These are phyloP conservation scores for Coccyzus lansbergi DNA, from an alignment of 2,797 vertebrate species.

Conservation along the genomic window DNA sequence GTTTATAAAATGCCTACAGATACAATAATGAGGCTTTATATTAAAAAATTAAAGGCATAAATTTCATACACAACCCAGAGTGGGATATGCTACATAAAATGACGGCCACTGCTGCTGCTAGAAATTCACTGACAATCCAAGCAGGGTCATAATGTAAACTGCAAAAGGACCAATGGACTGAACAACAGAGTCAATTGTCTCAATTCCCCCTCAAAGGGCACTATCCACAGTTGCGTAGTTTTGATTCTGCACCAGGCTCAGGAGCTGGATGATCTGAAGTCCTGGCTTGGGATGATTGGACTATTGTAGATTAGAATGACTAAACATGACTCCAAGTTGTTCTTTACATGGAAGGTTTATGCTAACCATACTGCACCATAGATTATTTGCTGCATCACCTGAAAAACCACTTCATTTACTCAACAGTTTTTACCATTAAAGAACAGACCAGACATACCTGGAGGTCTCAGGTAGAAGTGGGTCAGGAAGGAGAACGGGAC, in stretches of 20 bases:
- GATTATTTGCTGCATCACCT: not conserved
- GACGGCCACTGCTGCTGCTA: not conserved
- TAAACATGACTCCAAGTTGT: not conserved
- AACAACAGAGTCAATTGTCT: constrained; percentile 21
- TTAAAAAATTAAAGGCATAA: constrained; percentile 53
- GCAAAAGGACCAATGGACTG: not conserved
- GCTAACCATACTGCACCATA: not conserved
- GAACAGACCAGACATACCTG: not conserved
- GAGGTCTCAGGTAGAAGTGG: not conserved
- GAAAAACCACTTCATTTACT: not conserved
- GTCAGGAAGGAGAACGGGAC: not conserved
- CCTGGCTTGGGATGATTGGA: not conserved
- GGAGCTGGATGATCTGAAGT: not conserved
- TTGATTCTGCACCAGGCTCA: not conserved
- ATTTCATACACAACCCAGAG: constrained; percentile 34
- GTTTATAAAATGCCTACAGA: constrained; percentile 49
- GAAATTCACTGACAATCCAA: constrained; percentile 32
- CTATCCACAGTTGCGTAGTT: not conserved
- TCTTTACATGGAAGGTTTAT: not conserved
- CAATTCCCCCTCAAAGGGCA: constrained; percentile 15
- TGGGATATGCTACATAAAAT: not conserved
- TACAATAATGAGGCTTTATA: constrained; percentile 21
- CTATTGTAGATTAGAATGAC: not conserved
- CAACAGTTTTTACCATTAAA: not conserved
- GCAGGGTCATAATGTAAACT: constrained; percentile 3